Evolutionary conservation across 2,888 invertebrate species (phyloP).

Genomic region (Dermolepida albohirtum): DNA sequence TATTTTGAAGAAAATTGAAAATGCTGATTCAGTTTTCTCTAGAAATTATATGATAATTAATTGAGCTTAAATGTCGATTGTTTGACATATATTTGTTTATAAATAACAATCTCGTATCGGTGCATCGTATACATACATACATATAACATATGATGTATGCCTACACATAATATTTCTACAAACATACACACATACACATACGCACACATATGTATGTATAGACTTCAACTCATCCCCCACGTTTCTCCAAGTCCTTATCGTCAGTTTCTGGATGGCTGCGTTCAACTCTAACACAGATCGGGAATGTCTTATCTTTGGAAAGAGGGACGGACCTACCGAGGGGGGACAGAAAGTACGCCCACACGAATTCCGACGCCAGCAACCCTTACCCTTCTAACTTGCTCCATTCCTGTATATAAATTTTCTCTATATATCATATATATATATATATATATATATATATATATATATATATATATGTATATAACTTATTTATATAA

Average conservation of each 20-base stretch:
- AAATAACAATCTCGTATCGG: too few species aligned
- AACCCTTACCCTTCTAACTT: slow-evolving; percentile 28
- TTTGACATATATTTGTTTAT: too few species aligned
- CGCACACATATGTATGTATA: slow-evolving; percentile 40
- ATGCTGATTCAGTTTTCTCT: too few species aligned
- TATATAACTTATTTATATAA: too few species aligned
- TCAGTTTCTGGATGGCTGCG: slow-evolving; percentile 65
- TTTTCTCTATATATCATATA: slow-evolving; percentile 40
- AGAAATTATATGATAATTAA: too few species aligned
- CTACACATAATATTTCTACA: background rate
- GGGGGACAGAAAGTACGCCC: slow-evolving; percentile 34
- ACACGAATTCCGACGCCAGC: slow-evolving; percentile 12
- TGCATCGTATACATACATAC: too few species aligned
- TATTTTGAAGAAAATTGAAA: too few species aligned
- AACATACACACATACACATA: slow-evolving; percentile 32
- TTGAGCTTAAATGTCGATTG: too few species aligned
- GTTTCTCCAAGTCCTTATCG: slow-evolving; percentile 63
- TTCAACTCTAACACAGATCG: slow-evolving; percentile 62
- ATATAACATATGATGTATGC: too few species aligned
- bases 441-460: slow-evolving; percentile 41
- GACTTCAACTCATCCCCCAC: slow-evolving; percentile 50
- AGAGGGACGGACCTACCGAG: slow-evolving; percentile 51
- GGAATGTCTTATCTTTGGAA: slow-evolving; percentile 62
- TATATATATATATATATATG: slow-evolving; percentile 37
- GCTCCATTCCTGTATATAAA: slow-evolving; percentile 44